phyloP scores from a whole-genome alignment of 2,888 invertebrate genomes.

The Tenodera sinensis region DNA sequence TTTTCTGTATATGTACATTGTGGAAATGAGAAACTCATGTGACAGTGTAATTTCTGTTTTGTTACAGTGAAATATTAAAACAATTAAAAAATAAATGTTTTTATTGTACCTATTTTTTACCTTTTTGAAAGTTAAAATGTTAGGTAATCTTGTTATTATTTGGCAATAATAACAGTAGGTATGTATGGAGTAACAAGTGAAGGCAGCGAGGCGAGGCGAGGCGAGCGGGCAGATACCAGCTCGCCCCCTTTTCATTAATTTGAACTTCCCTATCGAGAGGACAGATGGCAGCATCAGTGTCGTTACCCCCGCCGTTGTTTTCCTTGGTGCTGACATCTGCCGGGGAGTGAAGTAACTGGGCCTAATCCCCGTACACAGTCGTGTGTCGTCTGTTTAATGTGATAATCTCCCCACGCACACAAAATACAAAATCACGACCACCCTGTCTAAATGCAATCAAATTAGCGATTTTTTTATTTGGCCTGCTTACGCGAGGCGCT shows the following conservation, averaged over 20 bases:
- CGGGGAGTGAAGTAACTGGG: not conserved
- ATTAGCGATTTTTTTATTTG: constrained; percentile 23
- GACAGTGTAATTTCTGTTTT: no score
- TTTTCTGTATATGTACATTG: no score
- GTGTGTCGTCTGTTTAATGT: constrained; percentile 9
- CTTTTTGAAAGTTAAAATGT: no score
- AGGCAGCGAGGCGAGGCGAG: no score
- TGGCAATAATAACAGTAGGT: no score
- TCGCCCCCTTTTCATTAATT: not conserved
- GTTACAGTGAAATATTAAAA: no score
- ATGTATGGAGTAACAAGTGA: no score
- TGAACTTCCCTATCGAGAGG: not conserved
- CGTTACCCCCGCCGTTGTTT: not conserved
- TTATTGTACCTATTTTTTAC: no score
- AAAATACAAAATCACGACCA: constrained; percentile 24
- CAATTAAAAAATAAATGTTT: no score
- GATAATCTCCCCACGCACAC: constrained; percentile 5
- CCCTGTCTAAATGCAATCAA: constrained; percentile 25
- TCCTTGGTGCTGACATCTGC: constrained; percentile 6
- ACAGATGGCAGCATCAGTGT: not conserved
- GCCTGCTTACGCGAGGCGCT: constrained; percentile 22
- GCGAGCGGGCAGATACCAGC: no score
- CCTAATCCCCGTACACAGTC: not conserved
- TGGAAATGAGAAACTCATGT: no score
- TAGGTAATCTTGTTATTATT: no score